phyloP scores from a whole-genome alignment of 2,888 invertebrate species.

The Seira sanloemensis region DNA sequence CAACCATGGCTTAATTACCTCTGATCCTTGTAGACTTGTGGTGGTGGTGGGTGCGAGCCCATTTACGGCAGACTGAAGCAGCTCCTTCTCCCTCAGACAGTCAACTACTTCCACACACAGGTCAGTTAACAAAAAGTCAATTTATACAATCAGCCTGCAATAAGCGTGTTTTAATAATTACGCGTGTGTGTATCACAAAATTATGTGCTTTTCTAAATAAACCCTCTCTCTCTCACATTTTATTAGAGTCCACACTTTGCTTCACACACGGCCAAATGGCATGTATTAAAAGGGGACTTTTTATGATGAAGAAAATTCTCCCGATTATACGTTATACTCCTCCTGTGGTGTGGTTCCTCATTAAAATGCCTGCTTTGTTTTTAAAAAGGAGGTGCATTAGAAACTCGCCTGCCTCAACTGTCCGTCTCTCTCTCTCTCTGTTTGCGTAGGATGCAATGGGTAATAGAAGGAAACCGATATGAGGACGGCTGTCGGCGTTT shows the following conservation, averaged over 20 bases:
- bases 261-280: no score
- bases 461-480: no score
- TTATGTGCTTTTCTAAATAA: conserved; percentile 6
- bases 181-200: background rate
- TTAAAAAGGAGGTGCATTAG: background rate
- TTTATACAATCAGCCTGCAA: conserved; percentile 33
- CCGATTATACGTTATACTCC: background rate
- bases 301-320: conserved; percentile 15
- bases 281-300: no score
- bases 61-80: background rate
- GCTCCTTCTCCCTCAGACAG: background rate
- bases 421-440: background rate
- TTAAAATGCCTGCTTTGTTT: background rate
- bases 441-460: background rate
- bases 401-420: background rate
- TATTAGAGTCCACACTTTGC: background rate
- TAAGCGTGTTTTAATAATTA: conserved; percentile 35
- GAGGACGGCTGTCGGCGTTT: conserved; percentile 49
- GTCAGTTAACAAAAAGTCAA: conserved; percentile 5
- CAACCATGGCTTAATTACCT: conserved; percentile 56
- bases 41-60: no score
- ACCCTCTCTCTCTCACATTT: background rate
- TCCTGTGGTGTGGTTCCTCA: background rate
- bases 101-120: no score
- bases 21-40: background rate